Base-by-base conservation (phyloP, 1,140 invertebrate species). In the Steinernema feltiae region DNA sequence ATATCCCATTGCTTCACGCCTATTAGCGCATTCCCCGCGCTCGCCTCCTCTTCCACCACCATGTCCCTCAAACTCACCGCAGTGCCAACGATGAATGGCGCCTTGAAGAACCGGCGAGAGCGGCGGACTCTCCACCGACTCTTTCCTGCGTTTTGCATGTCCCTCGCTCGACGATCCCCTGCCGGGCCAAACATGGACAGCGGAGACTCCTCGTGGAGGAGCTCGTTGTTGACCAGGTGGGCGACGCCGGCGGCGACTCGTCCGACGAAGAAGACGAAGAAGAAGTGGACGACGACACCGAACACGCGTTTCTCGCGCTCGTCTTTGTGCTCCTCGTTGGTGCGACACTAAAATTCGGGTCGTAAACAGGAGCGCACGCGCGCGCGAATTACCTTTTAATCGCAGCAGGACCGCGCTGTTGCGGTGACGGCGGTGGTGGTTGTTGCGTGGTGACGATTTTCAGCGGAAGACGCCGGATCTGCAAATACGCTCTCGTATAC, bases 161-260 rank as follows among this genome's bases (percentile, higher is more conserved):
- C 12, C 53, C 24, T 15, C 24, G 15, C 7, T 63, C 2, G 53
- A 63, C 24, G 53, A 15, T 7, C n/a, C 53, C 53, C 53, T 63
- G 53, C 24, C 24, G 7, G 24, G 53, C 24, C 53, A 63, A 63
- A 27, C 53, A 63, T 21, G 53, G 53, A 27, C 53, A 63, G 7
- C 53, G 53, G 15, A n/a, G 53, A 63, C 53, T 63, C 53, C 24
- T 63, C 3, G 53, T 3, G 3, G 53, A 63, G 53, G 15, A 63
- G 53, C n/a, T n/a, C n/a, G 15, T 21, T 3, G 53, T 63, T 3
- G 53, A 63, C 53, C 53, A 63, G 3, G 53, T 63, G 3, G 53
- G 53, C 53, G 53, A 63, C 53, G 53, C 15, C 53, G 53, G 53
- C 53, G 53, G 53, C 53, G 53, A 63, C 7, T 63, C 53, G 12